Evolutionary conservation across 2,113 vertebrate genomes (phyloP).

Genomic region (Polypterus bichir): DNA sequence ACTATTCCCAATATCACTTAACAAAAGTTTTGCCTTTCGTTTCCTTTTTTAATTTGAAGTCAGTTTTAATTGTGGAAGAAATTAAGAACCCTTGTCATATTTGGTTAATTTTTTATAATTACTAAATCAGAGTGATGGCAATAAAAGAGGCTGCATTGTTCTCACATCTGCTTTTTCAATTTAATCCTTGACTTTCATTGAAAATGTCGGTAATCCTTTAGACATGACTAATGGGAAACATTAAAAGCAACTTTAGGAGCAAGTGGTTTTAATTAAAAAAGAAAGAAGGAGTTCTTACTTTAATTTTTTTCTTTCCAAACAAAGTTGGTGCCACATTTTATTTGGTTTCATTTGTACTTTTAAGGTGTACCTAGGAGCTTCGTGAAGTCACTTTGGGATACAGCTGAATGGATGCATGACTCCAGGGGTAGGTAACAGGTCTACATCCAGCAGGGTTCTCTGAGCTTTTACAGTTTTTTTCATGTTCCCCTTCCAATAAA

Average conservation of each 20-base stretch:
- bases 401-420: no score
- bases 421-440: no score
- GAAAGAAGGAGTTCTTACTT: no score
- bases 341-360: no score
- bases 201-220: conserved; percentile 54
- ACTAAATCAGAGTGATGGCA: conserved; percentile 37
- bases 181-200: conserved; percentile 49
- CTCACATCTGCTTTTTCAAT: conserved; percentile 55
- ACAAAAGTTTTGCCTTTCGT: background rate
- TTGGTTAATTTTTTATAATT: conserved; percentile 34
- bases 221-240: conserved; percentile 56
- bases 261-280: conserved; percentile 55
- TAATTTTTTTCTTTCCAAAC: no score
- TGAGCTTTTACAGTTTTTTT: no score
- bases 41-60: conserved; percentile 21
- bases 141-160: conserved; percentile 42
- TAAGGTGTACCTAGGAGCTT: no score
- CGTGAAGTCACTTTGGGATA: no score
- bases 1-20: no score
- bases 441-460: no score
- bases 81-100: conserved; percentile 35
- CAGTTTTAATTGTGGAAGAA: conserved; percentile 32
- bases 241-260: conserved; percentile 43
- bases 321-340: no score
- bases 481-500: no score